Conservation (phyloP, 1,140 invertebrate species). For the Zelostemma sp. region DNA sequence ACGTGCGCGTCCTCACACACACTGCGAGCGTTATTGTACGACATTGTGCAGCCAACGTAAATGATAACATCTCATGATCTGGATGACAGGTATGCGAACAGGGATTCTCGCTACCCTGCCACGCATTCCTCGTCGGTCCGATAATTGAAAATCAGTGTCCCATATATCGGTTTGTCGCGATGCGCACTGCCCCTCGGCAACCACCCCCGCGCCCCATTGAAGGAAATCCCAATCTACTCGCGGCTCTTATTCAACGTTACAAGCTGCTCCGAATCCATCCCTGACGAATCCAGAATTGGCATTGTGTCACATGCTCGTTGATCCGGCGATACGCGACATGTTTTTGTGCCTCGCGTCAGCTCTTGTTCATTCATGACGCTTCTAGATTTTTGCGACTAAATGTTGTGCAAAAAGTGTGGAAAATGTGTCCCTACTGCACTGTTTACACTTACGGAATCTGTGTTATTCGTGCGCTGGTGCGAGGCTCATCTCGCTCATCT, state of each 20-base stretch:
- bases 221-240: slow-evolving; percentile 37
- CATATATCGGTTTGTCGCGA: slow-evolving; percentile 62
- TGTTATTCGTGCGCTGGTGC: not conserved
- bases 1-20: slow-evolving; percentile 36
- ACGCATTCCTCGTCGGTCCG: slow-evolving; percentile 57
- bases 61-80: slow-evolving; percentile 66
- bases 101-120: slow-evolving; percentile 43
- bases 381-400: too few species aligned
- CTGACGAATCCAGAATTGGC: slow-evolving; percentile 39
- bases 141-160: slow-evolving; percentile 69
- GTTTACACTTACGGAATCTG: too few species aligned
- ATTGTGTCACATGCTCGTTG: slow-evolving; percentile 41
- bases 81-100: slow-evolving; percentile 57
- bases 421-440: too few species aligned
- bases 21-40: slow-evolving; percentile 37
- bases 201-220: slow-evolving; percentile 22
- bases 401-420: too few species aligned
- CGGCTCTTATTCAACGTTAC: slow-evolving; percentile 44
- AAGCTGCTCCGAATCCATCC: slow-evolving; percentile 40
- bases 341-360: slow-evolving; percentile 6
- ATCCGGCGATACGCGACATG: slow-evolving; percentile 35
- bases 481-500: not conserved
- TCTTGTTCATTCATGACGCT: too few species aligned
- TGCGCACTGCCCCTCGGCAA: slow-evolving; percentile 18
- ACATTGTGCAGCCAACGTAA: slow-evolving; percentile 48